Conservation (phyloP, 2,888 invertebrate species). For the Deilephila porcellus region DNA sequence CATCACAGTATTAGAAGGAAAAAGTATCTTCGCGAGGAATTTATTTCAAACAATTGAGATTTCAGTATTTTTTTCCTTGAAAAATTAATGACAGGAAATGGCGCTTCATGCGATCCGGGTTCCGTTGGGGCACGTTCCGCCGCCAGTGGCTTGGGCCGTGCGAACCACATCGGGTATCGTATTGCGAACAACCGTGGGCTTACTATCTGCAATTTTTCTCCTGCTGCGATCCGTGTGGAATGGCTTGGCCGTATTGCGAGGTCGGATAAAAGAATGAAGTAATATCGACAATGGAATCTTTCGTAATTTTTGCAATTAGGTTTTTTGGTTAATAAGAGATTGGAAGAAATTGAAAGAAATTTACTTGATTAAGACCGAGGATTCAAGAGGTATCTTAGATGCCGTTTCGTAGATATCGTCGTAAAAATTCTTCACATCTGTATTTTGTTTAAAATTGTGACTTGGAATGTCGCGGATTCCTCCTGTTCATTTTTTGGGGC, state of each 20-base stretch:
- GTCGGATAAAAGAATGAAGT: not conserved
- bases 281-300: too few relatives aligned
- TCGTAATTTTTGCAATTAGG: too few relatives aligned
- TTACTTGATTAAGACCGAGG: too few relatives aligned
- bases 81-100: conserved; percentile 32
- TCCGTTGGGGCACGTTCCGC: conserved; percentile 14
- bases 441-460: too few relatives aligned
- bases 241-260: conserved; percentile 3
- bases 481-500: too few relatives aligned
- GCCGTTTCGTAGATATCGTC: too few relatives aligned
- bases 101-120: conserved; percentile 27
- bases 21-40: conserved; percentile 7
- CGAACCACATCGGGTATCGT: conserved; percentile 14
- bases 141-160: conserved; percentile 2
- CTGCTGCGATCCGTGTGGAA: conserved; percentile 8
- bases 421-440: too few relatives aligned
- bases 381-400: too few relatives aligned
- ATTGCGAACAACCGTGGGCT: conserved; percentile 20
- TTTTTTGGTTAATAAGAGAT: too few relatives aligned
- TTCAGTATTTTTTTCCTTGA: conserved; percentile 27
- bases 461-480: too few relatives aligned
- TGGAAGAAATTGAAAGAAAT: too few relatives aligned
- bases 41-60: conserved; percentile 27
- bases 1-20: conserved; percentile 10
- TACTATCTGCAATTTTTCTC: conserved; percentile 29